Base-by-base conservation (phyloP, 2,113 vertebrate genomes). In the Rynchops niger region DNA sequence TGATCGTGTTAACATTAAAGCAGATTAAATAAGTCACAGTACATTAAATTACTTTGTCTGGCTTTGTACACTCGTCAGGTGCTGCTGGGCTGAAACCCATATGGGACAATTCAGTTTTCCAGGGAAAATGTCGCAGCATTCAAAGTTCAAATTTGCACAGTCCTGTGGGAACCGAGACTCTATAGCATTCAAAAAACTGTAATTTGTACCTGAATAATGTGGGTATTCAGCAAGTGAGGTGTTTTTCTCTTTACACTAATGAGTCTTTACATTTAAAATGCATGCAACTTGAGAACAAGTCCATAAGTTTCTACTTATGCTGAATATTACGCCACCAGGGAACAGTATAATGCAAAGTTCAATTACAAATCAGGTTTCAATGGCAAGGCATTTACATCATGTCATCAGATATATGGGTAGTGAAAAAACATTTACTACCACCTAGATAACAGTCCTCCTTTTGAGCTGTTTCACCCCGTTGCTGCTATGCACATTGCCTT, bases 11-110 rank as follows among this genome's bases (percentile, higher is more conserved):
- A 97, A 59, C 56, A 82, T 93, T 92, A 92, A 88, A 95, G 74
- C 18, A 76, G 74, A 95, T 97, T 93, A 94, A 97, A 93, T 93
- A 96, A 94, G 90, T 92, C 92, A 96, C 86, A 96, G 94, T 86
- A 92, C 86, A 95, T 96, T 94, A 93, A 96, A 96, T 93, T 97
- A 87, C 71, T 92, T 76, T 88, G 69, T 69, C 80, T 94, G 55
- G 59, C 20, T 90, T 73, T 94, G 56, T 82, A 45, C 38, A 30
- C 42, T 92, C 34, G 32, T 92, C 82, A 62, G 90, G 63, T 97
- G 66, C 45, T 88, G 26, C 58, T 78, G 56, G 58, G 32, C 32
- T 91, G 42, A 83, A 86, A 93, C 53, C 43, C 29, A 82, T 62
- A 79, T 38, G 38, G 63, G 42, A 59, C 20, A 87, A 76, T 62